Base-by-base conservation (phyloP, 35 echinoderm and acorn worm genomes). In the Eucidaris tribuloides region DNA sequence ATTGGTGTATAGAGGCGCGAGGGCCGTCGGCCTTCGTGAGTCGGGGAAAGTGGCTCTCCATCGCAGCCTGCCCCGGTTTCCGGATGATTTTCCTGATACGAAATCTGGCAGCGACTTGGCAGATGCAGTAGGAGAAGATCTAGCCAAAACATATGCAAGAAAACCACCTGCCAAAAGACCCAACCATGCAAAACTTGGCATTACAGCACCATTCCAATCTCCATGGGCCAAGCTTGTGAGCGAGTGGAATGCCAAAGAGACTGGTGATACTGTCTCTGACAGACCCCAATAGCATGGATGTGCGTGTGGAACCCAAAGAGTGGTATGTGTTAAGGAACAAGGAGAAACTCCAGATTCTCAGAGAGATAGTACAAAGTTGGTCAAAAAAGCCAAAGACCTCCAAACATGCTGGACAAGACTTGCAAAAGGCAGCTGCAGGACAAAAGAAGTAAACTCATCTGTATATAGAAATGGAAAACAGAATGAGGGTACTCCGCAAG, bases 161-260 rank as follows among this genome's bases (percentile, higher is more conserved):
- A 85, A 82, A 58, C 94, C 94, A 49, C 94, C 94, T 3, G 94
- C 90, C 37, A 97, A 97, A 72, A 68, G 94, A 28, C 90, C 90
- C 14, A 97, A 97, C 78, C 92, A 92, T 71, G 86, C 82, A 49
- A 97, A 97, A 62, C 65, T 97, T 33, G 94, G 94, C 11, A 80
- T 89, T 19, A 54, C 74, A 14, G 72, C 86, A 63, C 94, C 94
- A 15, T 92, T 92, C 37, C 48, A 31, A 20, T 85, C 77, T 68
- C 82, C 90, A 4, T 97, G 94, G 94, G 45, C 45, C 4, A 71
- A 89, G 33, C 70, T 97, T 18, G 13, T 90, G 1, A 46, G 27
- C 18, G 90, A 97, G 41, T 97, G 94, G 94, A 65, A 35, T 76
- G 3, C 17, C 20, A 93, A 61, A 57, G 71, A 83, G 28, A 60